Evolutionary conservation across 2,888 invertebrate species (phyloP).

Genomic region (Holacanthella duospinosa): DNA sequence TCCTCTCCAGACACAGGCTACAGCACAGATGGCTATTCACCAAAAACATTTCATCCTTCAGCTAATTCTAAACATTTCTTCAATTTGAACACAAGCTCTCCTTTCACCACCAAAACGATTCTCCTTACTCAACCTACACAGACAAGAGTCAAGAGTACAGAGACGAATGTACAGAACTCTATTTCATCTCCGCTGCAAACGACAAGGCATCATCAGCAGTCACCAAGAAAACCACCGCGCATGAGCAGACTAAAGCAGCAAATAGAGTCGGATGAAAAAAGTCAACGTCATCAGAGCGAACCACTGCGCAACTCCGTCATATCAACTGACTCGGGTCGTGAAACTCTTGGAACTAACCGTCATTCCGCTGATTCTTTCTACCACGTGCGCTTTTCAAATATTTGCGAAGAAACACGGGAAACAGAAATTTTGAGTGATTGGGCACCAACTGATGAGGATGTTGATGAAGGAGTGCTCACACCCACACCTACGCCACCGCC

Average conservation of each 20-base stretch:
- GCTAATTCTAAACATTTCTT: not conserved
- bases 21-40: constrained; percentile 37
- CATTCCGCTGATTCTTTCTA: constrained; percentile 31
- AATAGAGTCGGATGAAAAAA: not conserved
- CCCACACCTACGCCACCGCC: constrained; percentile 33
- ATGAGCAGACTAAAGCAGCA: not conserved
- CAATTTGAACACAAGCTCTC: not conserved
- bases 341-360: constrained; percentile 36
- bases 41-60: constrained; percentile 36
- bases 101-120: not conserved
- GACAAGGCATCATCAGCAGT: constrained; percentile 13
- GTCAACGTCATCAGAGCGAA: not conserved
- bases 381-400: not conserved
- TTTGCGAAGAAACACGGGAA: constrained; percentile 11
- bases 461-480: constrained; percentile 24
- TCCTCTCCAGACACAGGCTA: constrained; percentile 38
- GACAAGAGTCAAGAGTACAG: not conserved
- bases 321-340: constrained; percentile 37
- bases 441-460: constrained; percentile 26
- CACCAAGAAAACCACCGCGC: constrained; percentile 28
- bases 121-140: not conserved
- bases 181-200: not conserved
- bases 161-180: not conserved
- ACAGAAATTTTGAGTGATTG: constrained; percentile 36
- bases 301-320: constrained; percentile 28